Evolutionary conservation across 2,888 invertebrate genomes (phyloP).

Genomic region (Pomacea canaliculata): DNA sequence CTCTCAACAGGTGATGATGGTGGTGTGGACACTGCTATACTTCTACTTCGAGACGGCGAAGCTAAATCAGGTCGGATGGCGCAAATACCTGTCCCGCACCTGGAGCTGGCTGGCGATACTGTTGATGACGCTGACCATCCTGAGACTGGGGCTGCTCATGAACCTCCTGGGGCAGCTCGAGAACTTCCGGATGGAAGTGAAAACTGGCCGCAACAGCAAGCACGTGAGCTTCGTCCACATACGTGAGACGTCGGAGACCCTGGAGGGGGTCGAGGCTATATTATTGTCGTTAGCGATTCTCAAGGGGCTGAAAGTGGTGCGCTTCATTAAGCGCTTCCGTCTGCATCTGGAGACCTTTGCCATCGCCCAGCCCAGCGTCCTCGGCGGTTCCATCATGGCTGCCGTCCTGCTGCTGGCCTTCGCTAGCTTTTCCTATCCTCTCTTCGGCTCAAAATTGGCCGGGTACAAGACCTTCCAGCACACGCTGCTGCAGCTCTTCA

Average conservation of each 20-base stretch:
- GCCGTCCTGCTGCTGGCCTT: conserved; percentile 14
- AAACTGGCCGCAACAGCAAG: not conserved
- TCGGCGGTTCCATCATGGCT: conserved; percentile 2
- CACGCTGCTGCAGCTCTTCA: not conserved
- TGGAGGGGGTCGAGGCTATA: not conserved
- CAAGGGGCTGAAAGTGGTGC: conserved; percentile 8
- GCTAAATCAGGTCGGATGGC: not conserved
- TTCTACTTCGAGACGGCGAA: conserved; percentile 7
- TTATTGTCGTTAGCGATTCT: not conserved
- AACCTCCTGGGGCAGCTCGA: not conserved
- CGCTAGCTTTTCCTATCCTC: not conserved
- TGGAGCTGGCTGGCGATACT: conserved; percentile 18
- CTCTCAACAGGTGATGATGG: not conserved
- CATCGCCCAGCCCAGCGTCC: not conserved
- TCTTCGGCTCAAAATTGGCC: not conserved
- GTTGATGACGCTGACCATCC: not conserved
- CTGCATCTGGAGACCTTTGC: conserved; percentile 3
- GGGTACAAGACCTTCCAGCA: not conserved
- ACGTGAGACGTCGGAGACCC: not conserved
- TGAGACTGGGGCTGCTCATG: not conserved
- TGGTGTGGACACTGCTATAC: not conserved
- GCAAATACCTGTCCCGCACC: not conserved
- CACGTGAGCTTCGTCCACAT: not conserved
- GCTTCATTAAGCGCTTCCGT: conserved; percentile 20
- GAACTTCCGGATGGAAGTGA: not conserved